Base-by-base conservation (phyloP, 1,140 invertebrate genomes). In the Aphaenogaster floridana region DNA sequence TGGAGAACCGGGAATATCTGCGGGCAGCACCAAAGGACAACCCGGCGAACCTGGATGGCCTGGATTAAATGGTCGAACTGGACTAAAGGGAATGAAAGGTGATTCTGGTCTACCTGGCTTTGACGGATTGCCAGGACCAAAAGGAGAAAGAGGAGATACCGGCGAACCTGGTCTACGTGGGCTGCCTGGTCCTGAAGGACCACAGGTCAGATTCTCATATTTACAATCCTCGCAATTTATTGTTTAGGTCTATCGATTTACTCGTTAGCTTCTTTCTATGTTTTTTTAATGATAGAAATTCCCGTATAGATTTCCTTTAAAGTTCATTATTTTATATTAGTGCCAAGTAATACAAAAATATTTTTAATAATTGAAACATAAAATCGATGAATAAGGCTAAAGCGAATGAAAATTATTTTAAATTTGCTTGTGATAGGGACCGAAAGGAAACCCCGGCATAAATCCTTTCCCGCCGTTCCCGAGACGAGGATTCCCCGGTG, bases 381-480 rank as follows among this genome's bases (percentile, higher is more conserved):
- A 71, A 36, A 28, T 63, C 13, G 4, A 17, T 5, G 6, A 48
- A 79, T 7, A 66, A 79, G 4, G 1, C 21, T 36, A 39, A 79
- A 76, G 17, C 8, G 15, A 57, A 61, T 61, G 0, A 13, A 64
- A 45, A 28, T 39, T 48, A 79, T 21, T 50, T 63, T 3, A 54
- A 13, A 64, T n/a, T 57, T 11, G 8, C 15, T 59, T 3, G 9
- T 64, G 11, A 48, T 50, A 94, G 93, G 97, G 97, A 85, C 80
- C 91, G 42, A 95, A 95, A 94, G 97, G 97, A 91, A 94, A 96
- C 15, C 85, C 92, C 48, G 97, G 97, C 64, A 91, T 78, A 3
- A 93, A 91, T 89, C 86, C 71, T 57, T 95, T 93, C 78, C 89
- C 92, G 15, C 81, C 88, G 0, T 92, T 90, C 84, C 93, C 93